A percentile compares a stretch with the other conserved stretches of the same genome.
phyloP scores from a whole-genome alignment of 2,888 invertebrate species.

The Drosophila pseudotakahashii region DNA sequence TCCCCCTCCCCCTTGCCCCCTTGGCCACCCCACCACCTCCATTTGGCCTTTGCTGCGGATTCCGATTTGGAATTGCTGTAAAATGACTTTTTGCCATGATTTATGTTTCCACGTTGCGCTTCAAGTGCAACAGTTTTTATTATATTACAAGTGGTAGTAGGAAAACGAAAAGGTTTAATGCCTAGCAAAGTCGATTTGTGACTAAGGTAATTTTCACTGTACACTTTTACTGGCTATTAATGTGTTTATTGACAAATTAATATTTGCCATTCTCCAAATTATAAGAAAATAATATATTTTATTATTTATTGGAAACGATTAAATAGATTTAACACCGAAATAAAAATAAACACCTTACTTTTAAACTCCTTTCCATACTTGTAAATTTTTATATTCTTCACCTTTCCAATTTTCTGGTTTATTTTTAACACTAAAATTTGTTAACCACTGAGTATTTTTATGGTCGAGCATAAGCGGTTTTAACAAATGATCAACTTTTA shows the following conservation, averaged over 20 bases:
- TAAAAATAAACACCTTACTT: too few relatives aligned
- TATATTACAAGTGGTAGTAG: slow-evolving; percentile 1
- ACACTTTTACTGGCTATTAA: too few relatives aligned
- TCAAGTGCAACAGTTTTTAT: slow-evolving; percentile 59
- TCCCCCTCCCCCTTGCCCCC: background rate
- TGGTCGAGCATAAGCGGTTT: slow-evolving; percentile 5
- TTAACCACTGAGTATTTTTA: background rate
- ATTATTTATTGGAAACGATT: too few relatives aligned
- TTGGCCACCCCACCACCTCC: background rate
- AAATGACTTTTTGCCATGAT: slow-evolving; percentile 65
- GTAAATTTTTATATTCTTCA: background rate
- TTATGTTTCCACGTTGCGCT: slow-evolving; percentile 62
- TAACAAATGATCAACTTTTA: slow-evolving; percentile 22
- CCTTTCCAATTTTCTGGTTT: background rate
- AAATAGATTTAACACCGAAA: too few relatives aligned
- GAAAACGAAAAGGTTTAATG: background rate
- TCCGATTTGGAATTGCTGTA: slow-evolving; percentile 30
- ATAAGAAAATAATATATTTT: too few relatives aligned
- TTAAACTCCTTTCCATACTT: too few relatives aligned
- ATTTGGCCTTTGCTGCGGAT: slow-evolving; percentile 35
- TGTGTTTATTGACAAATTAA: too few relatives aligned
- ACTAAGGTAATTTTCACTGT: too few relatives aligned
- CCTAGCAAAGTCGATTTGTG: background rate
- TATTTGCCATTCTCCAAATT: too few relatives aligned
- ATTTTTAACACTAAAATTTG: background rate